phyloP scores from a whole-genome alignment of 2,113 vertebrate species.

The Xiphophorus couchianus region DNA sequence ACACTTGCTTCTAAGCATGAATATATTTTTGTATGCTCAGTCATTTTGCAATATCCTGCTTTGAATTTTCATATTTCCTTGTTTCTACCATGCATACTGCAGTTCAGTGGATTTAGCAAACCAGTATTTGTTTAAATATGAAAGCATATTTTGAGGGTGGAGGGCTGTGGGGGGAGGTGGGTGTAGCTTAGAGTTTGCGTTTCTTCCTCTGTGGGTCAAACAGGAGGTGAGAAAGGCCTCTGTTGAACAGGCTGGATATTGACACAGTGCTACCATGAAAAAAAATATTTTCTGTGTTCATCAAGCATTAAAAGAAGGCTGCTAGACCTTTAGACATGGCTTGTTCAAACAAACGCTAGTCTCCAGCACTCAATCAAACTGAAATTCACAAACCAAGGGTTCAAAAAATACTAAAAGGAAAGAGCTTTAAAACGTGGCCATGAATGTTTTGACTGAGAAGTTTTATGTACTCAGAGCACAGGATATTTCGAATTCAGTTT shows the following conservation, averaged over 20 bases:
- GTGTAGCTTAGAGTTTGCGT: neutral
- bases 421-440: neutral
- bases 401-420: slow-evolving; percentile 1
- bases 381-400: slow-evolving; percentile 29
- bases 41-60: slow-evolving; percentile 11
- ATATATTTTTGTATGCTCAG: slow-evolving; percentile 6
- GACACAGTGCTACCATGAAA: slow-evolving; percentile 70
- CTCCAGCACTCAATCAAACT: slow-evolving; percentile 71
- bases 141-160: neutral
- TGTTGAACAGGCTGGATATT: slow-evolving; percentile 56
- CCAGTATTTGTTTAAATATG: neutral
- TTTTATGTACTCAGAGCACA: slow-evolving; percentile 7
- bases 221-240: slow-evolving; percentile 43
- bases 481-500: neutral
- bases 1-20: slow-evolving; percentile 29
- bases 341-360: slow-evolving; percentile 69
- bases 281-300: slow-evolving; percentile 75
- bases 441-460: slow-evolving; percentile 6
- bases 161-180: neutral
- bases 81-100: neutral
- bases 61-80: slow-evolving; percentile 31
- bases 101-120: slow-evolving; percentile 10
- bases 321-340: slow-evolving; percentile 61
- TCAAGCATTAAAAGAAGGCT: slow-evolving; percentile 52
- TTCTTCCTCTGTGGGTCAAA: slow-evolving; percentile 42